Base-by-base conservation (phyloP, 1,140 invertebrate genomes). In the Drosophila neocordata region DNA sequence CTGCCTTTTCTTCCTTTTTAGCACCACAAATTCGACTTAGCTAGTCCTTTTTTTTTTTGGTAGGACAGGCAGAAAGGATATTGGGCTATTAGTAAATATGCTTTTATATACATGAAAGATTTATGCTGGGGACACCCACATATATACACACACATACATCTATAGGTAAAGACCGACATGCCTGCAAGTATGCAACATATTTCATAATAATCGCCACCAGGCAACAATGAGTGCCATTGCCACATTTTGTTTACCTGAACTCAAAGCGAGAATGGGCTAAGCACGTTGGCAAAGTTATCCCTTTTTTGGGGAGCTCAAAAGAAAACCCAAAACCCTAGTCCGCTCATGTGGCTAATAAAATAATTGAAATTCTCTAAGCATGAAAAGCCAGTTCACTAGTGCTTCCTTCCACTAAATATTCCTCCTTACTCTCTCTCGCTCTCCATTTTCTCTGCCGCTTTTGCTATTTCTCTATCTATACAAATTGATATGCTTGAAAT, bases 31-130 rank as follows among this genome's bases (percentile, higher is more conserved):
- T 48, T 48, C 41, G 41, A 48, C 41, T 48, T 48, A 48, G 41
- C 41, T 18, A 44, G 41, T 48, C 41, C 41, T 48, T 48, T 48
- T 44, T 41, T 24, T 24, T 20, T 48, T 44, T 18, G 41, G 41
- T 48, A 48, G 15, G 15, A 11, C 41, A 20, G 15, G 41, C 64
- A 71, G 71, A 74, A 81, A 76, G 81, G 81, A 87, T 85, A 85
- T 85, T 88, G 78, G 82, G 83, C 78, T 85, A 85, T 85, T 85
- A 85, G 82, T 74, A 87, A 85, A 85, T 85, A 82, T 85, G 82
- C 82, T 85, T 76, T 85, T 60, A 75, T 79, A 85, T 63, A 88
- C 74, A 87, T 82, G 82, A 87, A 85, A 85, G 82, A 85, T 85
- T 87, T 85, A 87, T 85, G 78, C 65, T 37, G 35, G 69, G 72